Evolutionary conservation across 2,888 invertebrate species (phyloP), one percentile per base, ranked within the genome.

Genomic region (Zele albiditarsus): DNA sequence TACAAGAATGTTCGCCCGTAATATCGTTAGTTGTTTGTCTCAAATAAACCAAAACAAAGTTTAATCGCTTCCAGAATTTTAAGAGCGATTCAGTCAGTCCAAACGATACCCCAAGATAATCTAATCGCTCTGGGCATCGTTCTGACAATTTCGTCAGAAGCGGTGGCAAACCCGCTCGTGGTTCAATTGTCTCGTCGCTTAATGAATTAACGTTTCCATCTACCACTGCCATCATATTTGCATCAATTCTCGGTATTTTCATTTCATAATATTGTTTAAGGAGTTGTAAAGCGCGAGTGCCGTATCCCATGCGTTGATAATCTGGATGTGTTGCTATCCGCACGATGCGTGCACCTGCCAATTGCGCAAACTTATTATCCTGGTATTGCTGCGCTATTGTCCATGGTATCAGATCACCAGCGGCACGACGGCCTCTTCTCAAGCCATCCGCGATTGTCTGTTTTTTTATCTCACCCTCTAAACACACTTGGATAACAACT

Each of bases 341-440:
- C 0, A 99, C 97, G 77, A 99, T 92, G 78, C 99, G 92, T 0
- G 96, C 97, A 0, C 99, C 99, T 42, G 93, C 91, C 0, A 99
- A 91, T 73, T 94, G 93, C 0, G 98, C 97, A 90, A 99, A 99
- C 88, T 98, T 95, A 77, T 93, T 92, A 89, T 99, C 98, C 71
- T 97, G 96, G 90, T 95, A 98, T 89, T 99, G 98, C 86, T 99
- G 98, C 5, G 97, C 96, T 3, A 99, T 91, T 72, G 98, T 98
- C 99, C 99, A 99, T 0, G 99, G 99, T 81, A 99, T 98, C 12
- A 99, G 91, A 90, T 99, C 99, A 0, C 99, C 99, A 8, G 97
- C 94, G 0, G 98, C 97, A 84, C 97, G 93, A 84, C 95, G 95
- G 0, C 98, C 98, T 79, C 96, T 92, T 0, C 95, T 93, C 72